phyloP scores from a whole-genome alignment of 1,140 invertebrate genomes.

The Chironomus tepperi region DNA sequence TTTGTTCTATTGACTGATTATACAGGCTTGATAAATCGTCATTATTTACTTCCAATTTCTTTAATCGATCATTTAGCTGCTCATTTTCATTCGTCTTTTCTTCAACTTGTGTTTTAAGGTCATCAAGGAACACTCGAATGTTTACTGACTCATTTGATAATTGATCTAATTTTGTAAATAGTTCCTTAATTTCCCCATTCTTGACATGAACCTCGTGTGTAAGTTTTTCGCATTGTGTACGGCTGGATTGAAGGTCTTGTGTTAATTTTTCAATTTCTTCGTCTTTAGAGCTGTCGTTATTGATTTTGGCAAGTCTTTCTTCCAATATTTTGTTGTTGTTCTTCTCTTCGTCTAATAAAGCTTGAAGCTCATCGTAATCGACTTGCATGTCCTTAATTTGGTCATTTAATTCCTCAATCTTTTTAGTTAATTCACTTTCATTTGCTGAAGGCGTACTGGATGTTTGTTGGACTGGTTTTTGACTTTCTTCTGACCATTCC shows the following conservation, averaged over 20 bases:
- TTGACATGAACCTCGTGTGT: background rate
- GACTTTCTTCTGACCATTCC: conserved; percentile 43
- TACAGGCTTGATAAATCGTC: conserved; percentile 24
- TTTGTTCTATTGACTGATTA: background rate
- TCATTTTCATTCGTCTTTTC: conserved; percentile 29
- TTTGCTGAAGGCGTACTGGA: background rate
- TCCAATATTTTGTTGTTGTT: conserved; percentile 33
- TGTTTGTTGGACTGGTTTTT: background rate
- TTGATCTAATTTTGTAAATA: conserved; percentile 26
- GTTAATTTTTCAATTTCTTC: conserved; percentile 18
- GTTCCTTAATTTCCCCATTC: conserved; percentile 27
- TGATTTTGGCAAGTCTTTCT: conserved; percentile 33
- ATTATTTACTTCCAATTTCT: conserved; percentile 30
- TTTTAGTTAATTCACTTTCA: conserved; percentile 26
- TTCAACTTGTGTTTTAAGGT: conserved; percentile 25
- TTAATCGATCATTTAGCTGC: conserved; percentile 26
- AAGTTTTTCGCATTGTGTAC: background rate
- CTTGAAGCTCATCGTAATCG: conserved; percentile 64
- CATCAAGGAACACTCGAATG: conserved; percentile 25
- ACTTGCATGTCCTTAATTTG: conserved; percentile 51
- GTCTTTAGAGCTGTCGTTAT: conserved; percentile 28
- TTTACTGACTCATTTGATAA: conserved; percentile 25
- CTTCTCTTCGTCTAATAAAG: conserved; percentile 50
- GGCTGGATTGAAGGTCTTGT: background rate
- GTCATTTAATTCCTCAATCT: conserved; percentile 30